Evolutionary conservation across 2,113 vertebrate species (phyloP).

Genomic region (Vanacampus margaritifer): DNA sequence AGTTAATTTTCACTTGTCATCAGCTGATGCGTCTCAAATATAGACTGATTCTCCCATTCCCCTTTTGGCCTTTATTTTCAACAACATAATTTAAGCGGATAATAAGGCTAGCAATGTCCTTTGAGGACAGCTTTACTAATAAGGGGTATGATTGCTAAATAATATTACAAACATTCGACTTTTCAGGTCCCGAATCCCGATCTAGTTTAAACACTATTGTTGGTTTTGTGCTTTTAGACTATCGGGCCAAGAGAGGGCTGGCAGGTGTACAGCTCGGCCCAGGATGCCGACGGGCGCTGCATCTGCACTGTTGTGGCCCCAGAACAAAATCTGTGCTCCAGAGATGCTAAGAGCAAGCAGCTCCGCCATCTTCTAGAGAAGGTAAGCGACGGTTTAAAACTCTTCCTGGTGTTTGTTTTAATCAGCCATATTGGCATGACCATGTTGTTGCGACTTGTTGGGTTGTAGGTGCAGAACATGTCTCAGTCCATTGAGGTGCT

Average conservation of each 20-base stretch:
- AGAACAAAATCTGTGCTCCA: conserved; percentile 93
- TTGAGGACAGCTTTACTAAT: no score
- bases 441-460: conserved; percentile 10
- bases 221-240: conserved; percentile 73
- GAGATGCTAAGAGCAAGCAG: conserved; percentile 94
- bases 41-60: no score
- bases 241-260: conserved; percentile 95
- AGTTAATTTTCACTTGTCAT: no score
- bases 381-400: conserved; percentile 65
- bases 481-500: conserved; percentile 98
- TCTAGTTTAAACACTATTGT: no score
- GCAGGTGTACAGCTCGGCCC: conserved; percentile 98
- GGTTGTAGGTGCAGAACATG: conserved; percentile 93
- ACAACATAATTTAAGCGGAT: no score
- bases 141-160: not conserved
- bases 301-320: conserved; percentile 98
- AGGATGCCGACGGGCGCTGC: conserved; percentile 93
- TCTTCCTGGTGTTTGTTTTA: not conserved
- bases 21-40: no score
- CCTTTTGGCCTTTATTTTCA: no score
- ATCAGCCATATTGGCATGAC: not conserved
- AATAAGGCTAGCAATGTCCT: no score
- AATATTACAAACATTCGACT: no score
- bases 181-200: no score
- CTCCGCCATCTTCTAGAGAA: conserved; percentile 96